These are phyloP conservation scores for Callorhinus ursinus DNA, from an alignment of 2,113 vertebrate genomes.

Conservation along the genomic window DNA sequence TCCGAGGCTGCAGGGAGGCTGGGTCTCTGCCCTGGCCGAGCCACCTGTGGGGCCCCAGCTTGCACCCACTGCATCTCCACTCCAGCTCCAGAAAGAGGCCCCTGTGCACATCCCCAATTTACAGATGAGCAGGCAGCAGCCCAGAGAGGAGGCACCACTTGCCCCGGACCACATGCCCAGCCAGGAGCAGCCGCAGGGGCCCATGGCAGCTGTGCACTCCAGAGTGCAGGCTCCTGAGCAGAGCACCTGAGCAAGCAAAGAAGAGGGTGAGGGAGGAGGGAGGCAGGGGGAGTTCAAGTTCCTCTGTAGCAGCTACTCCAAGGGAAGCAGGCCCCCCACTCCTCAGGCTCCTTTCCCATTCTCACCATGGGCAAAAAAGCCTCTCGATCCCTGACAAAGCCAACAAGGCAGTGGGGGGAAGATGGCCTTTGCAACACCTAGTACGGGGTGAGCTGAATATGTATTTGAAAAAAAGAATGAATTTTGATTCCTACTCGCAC, in stretches of 20 bases:
- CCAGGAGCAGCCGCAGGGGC: neutral
- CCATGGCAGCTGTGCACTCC: rapidly evolving
- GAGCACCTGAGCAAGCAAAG: neutral
- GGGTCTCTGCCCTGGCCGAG: neutral
- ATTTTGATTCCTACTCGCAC: neutral
- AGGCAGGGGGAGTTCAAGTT: neutral
- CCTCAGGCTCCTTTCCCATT: neutral
- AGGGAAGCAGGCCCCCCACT: neutral
- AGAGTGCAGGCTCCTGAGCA: neutral
- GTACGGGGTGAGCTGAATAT: neutral
- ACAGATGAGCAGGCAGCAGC: neutral
- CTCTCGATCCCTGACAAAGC: neutral
- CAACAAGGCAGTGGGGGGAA: neutral
- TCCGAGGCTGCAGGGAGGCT: neutral
- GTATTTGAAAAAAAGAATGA: neutral
- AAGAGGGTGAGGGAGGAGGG: no score
- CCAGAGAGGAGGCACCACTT: neutral
- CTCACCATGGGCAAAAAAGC: neutral
- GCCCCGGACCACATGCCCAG: no score
- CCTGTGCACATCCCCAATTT: neutral
- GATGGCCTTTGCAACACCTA: rapidly evolving
- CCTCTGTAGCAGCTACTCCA: neutral
- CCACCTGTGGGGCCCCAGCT: rapidly evolving
- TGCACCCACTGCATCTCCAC: neutral
- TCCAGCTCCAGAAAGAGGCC: neutral